Conservation (phyloP, 2,888 invertebrate genomes). For the Onthophagus sagittarius region DNA sequence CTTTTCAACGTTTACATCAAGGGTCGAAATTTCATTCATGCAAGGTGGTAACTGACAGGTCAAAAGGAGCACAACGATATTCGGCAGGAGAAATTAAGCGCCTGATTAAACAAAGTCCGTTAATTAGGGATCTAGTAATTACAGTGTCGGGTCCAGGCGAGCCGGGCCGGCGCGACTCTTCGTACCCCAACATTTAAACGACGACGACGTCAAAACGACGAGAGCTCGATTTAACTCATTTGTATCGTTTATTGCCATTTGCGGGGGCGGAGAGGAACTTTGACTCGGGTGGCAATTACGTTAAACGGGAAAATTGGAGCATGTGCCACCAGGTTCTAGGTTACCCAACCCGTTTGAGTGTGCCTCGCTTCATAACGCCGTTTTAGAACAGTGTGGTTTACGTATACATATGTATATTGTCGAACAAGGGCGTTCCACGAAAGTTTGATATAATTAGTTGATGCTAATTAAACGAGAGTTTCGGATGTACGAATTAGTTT, state of each 20-base stretch:
- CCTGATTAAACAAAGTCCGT: constrained; percentile 31
- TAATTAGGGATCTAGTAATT: constrained; percentile 30
- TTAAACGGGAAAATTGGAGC: constrained; percentile 4
- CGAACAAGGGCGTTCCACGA: neutral
- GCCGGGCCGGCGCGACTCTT: neutral
- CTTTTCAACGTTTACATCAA: neutral
- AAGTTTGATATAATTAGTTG: neutral
- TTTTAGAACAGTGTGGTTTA: neutral
- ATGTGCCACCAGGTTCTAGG: neutral
- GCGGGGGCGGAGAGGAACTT: constrained; percentile 1
- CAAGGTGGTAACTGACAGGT: neutral
- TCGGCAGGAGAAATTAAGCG: constrained; percentile 26
- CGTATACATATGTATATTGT: neutral
- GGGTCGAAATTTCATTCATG: neutral
- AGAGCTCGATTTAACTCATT: constrained; percentile 10
- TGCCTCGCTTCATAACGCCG: neutral
- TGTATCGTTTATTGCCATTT: constrained; percentile 10
- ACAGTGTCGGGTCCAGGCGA: constrained; percentile 15
- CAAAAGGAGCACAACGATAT: neutral
- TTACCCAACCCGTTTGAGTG: neutral
- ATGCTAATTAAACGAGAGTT: neutral
- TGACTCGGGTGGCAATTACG: neutral
- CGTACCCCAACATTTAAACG: neutral
- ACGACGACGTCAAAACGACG: neutral
- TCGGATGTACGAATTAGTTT: neutral